Base-by-base conservation (phyloP, 1,140 invertebrate genomes). In the Palaemon carinicauda region DNA sequence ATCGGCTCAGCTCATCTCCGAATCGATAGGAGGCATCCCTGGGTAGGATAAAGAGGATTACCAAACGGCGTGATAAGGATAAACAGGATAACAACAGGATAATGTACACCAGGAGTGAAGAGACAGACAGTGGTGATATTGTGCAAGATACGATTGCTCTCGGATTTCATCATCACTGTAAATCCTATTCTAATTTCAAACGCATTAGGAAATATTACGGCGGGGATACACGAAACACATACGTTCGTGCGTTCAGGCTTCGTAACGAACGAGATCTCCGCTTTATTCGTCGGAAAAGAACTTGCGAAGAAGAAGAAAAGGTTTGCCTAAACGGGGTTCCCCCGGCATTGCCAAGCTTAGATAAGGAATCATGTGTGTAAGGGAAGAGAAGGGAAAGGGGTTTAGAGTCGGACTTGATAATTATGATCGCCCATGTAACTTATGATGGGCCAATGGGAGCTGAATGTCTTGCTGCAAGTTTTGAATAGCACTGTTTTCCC, bases 1-100 rank as follows among this genome's bases (percentile, higher is more conserved):
- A 88, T 88, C 80, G 74, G 74, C 56, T 60, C 80, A 78, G 87
- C 87, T 88, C 80, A 79, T 78, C 80, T 83, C 74, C n/a, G 60
- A 73, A 82, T 73, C 69, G 60, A 73, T 73, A 73, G 69, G 65
- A 82, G 81, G 53, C 60, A 73, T 69, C 80, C 33, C 51, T 31
- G 31, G 54, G 21, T 50, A 56, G 60, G 80, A 31, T 82, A 19
- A 50, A 24, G 27, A 41, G 65, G 60, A 65, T 82, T 65, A 29
- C 53, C 51, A 51, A 29, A 53, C 51, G 54, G 53, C 53, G 53
- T 54, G 78, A 53, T 24, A 80, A 60, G 60, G 50, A 50, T 29
- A 33, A 81, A 27, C n/a, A 60, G 50, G 80, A 60, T 31, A 50
- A 19, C 27, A 56, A 31, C 53, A 50, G 80, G 54, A 50, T 29